Base-by-base conservation (phyloP, 1,140 invertebrate species). In the Hestina assimilis region DNA sequence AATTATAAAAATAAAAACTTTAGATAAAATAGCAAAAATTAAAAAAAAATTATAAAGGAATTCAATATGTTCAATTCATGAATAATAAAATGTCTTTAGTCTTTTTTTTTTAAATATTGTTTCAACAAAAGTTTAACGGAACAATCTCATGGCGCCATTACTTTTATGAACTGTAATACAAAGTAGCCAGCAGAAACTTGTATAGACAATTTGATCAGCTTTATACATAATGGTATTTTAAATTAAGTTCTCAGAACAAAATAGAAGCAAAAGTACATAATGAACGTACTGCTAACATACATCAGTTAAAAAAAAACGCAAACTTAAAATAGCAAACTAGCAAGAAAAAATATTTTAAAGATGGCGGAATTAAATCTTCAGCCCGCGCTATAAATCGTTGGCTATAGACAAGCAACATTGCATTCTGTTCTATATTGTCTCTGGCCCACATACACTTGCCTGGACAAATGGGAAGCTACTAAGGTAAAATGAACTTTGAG, bases 401-500 rank as follows among this genome's bases (percentile, higher is more conserved):
- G n/a, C 42, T 50, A 65, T 61, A 65, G 63, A 65, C 63, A 61
- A 65, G 52, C 53, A 48, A 65, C 63, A 65, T 53, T 50, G 63
- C 63, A 65, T 50, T 43, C 53, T 43, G 63, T 65, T 65, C 63
- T 65, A 65, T 65, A 65, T 65, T 65, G 59, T 65, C 63, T 65
- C 38, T 61, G 53, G 58, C 29, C 23, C 58, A 57, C 33, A 61
- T 48, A 58, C 60, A 53, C 33, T 35, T 48, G 29, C 45, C 28
- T 53, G 50, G 17, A 31, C 43, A 35, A 23, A 21, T 42, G 9
- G 29, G 3, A 19, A 31, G 21, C 15, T 8, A 9, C 0, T 12
- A 15, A 17, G 9, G 4, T 11, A 48, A 59, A 43, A 29, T 8
- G 12, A 3, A 45, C 56, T 59, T 23, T 56, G 55, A 29, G 1